These are phyloP conservation scores for Synaphobranchus kaupii DNA, from an alignment of 2,797 vertebrate genomes.

Conservation along the genomic window DNA sequence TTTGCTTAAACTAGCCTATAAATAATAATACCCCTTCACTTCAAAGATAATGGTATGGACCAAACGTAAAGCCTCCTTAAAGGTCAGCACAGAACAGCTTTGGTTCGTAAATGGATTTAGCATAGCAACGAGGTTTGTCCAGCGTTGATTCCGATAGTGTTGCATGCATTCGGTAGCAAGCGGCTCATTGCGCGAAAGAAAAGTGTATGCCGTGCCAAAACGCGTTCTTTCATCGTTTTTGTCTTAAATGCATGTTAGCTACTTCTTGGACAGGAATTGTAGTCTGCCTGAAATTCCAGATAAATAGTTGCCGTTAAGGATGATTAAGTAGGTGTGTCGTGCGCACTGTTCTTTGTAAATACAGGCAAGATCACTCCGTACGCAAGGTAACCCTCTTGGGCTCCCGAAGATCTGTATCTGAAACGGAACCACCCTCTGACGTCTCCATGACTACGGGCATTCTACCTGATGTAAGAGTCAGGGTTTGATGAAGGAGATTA, in stretches of 20 bases:
- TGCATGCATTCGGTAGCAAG: background rate
- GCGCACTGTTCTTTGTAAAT: background rate
- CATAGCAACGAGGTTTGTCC: background rate
- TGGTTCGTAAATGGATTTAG: background rate
- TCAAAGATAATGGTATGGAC: constrained; percentile 55
- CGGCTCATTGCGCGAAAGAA: background rate
- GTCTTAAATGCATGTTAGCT: background rate
- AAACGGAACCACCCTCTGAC: background rate
- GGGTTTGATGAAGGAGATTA: background rate
- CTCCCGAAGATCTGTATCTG: background rate
- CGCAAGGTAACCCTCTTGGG: background rate
- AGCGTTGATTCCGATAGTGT: too few species aligned
- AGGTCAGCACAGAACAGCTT: constrained; percentile 18
- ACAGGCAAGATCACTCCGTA: background rate
- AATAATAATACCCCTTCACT: constrained; percentile 6
- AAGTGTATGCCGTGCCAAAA: background rate
- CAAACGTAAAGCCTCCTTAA: constrained; percentile 50
- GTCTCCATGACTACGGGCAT: background rate
- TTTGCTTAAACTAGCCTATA: background rate
- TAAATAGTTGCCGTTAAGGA: too few species aligned
- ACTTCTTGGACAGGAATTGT: too few species aligned
- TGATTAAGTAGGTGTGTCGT: background rate
- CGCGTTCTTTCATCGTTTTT: background rate
- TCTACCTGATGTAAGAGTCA: background rate
- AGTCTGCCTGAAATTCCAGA: too few species aligned